Evolutionary conservation across 2,888 invertebrate species (phyloP).

Genomic region (Nemotelus nigrinus): DNA sequence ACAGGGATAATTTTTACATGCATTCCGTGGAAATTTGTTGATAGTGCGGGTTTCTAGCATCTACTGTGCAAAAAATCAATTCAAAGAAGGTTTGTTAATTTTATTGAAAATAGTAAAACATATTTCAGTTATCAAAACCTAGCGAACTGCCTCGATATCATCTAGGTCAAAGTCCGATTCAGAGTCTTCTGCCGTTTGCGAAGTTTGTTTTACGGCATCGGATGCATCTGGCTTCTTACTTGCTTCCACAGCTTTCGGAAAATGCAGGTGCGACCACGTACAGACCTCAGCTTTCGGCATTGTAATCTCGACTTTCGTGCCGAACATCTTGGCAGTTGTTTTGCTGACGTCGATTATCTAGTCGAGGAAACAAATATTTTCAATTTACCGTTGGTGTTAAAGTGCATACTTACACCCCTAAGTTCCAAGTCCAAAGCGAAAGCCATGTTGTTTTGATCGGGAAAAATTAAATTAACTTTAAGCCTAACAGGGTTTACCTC

Average conservation of each 20-base stretch:
- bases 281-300: slow-evolving; percentile 87
- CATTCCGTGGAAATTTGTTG: too few species aligned
- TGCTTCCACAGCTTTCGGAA: slow-evolving; percentile 63
- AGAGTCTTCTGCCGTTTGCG: slow-evolving; percentile 61
- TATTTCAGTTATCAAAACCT: neutral
- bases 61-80: too few species aligned
- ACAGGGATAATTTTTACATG: too few species aligned
- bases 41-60: too few species aligned
- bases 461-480: slow-evolving; percentile 79
- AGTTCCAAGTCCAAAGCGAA: slow-evolving; percentile 83
- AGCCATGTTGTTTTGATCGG: slow-evolving; percentile 75
- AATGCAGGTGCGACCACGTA: slow-evolving; percentile 81
- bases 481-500: slow-evolving; percentile 87
- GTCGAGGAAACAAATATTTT: slow-evolving; percentile 52
- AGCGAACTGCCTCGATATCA: slow-evolving; percentile 69
- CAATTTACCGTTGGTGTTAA: neutral
- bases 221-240: slow-evolving; percentile 37
- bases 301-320: slow-evolving; percentile 92
- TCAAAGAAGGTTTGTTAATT: neutral
- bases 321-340: slow-evolving; percentile 81
- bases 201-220: slow-evolving; percentile 42
- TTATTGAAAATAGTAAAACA: neutral
- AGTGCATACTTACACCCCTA: slow-evolving; percentile 73
- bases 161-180: slow-evolving; percentile 77
- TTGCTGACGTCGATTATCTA: slow-evolving; percentile 80